Evolutionary conservation across 2,888 invertebrate genomes (phyloP).

Genomic region (Camptogramma bilineatum): DNA sequence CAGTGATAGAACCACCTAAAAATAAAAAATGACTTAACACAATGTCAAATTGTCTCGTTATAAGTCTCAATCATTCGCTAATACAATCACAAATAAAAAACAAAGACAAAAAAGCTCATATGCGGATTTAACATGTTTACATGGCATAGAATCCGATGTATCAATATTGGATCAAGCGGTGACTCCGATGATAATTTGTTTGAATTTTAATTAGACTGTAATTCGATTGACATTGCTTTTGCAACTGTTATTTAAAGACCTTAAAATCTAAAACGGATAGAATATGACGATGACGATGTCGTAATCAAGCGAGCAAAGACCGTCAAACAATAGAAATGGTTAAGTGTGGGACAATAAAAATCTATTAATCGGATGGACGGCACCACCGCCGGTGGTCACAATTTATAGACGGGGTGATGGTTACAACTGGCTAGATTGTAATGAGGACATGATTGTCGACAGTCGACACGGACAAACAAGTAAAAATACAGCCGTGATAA

Average conservation of each 20-base stretch:
- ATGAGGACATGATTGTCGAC: constrained; percentile 83
- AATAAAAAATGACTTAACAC: constrained; percentile 80
- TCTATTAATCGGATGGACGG: constrained; percentile 72
- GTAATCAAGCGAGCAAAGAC: constrained; percentile 21
- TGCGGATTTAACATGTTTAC: constrained; percentile 78
- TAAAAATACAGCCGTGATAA: constrained; percentile 80
- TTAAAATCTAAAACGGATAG: constrained; percentile 18
- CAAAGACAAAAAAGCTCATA: constrained; percentile 68
- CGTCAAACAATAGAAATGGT: constrained; percentile 32
- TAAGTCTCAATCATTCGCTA: constrained; percentile 82
- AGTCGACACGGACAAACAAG: constrained; percentile 77
- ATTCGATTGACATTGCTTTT: constrained; percentile 37
- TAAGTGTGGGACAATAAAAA: constrained; percentile 63
- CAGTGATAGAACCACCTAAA: constrained; percentile 68
- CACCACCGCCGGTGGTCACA: constrained; percentile 79
- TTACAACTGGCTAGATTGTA: constrained; percentile 74
- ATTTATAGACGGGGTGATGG: constrained; percentile 78
- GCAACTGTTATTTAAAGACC: constrained; percentile 34
- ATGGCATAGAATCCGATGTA: constrained; percentile 70
- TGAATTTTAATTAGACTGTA: constrained; percentile 52
- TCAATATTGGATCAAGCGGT: constrained; percentile 73
- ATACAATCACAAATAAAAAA: constrained; percentile 79
- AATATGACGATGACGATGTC: constrained; percentile 18
- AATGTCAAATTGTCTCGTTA: constrained; percentile 76
- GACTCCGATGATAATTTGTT: constrained; percentile 51